These are phyloP conservation scores for Ailuropoda melanoleuca DNA, from an alignment of 2,113 vertebrate genomes.

Conservation along the genomic window DNA sequence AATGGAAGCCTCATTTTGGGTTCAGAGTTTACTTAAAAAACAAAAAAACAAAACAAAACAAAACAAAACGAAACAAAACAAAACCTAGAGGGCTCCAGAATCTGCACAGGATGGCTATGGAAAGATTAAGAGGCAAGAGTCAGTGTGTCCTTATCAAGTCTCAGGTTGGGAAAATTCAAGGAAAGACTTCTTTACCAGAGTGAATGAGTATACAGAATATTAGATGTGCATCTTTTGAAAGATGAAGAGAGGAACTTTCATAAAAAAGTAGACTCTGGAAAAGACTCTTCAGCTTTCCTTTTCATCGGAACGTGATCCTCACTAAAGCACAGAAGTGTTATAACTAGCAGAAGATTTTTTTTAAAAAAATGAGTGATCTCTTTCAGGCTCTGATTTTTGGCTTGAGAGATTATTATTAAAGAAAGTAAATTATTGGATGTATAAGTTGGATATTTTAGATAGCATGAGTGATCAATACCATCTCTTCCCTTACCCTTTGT, in stretches of 20 bases:
- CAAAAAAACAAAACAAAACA: too few relatives aligned
- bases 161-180: not conserved
- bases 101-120: not conserved
- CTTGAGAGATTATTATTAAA: conserved; percentile 6
- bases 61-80: not conserved
- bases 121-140: not conserved
- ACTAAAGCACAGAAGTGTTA: not conserved
- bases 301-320: conserved; percentile 3
- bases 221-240: not conserved
- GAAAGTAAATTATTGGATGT: not conserved
- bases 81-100: not conserved
- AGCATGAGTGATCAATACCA: not conserved
- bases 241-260: not conserved
- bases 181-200: not conserved
- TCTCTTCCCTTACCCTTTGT: not conserved
- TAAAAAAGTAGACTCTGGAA: conserved; percentile 4
- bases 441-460: not conserved
- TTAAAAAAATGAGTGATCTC: not conserved
- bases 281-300: conserved; percentile 27
- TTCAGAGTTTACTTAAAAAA: not conserved
- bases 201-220: not conserved
- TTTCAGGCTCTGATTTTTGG: conserved; percentile 27
- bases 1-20: not conserved
- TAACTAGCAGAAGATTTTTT: not conserved
- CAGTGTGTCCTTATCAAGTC: not conserved